Base-by-base conservation (phyloP, 2,888 invertebrate species). In the Drosophila anomelani region DNA sequence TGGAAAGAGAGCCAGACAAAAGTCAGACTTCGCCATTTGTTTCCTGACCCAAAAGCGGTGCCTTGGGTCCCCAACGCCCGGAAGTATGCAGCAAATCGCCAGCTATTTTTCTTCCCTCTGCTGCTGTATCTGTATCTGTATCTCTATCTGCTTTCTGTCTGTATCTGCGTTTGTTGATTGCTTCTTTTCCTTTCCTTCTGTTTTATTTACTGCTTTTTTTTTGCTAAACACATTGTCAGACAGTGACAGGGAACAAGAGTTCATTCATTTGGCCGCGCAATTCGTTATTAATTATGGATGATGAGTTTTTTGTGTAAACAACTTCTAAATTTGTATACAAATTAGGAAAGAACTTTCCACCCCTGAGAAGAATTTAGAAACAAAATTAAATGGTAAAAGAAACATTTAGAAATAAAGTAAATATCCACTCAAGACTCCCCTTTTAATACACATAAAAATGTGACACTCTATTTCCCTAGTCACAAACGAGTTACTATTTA, bases 241-340 rank as follows among this genome's bases (percentile, higher is more conserved):
- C 64, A 43, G 69, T 84, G 84, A 84, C 84, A 80, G 83, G 74
- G 75, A 61, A 85, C 84, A 85, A 72, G 85, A 69, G 23, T 67
- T 76, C 83, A 78, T 81, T 83, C 81, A 83, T 55, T 44, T 67
- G 55, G 60, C 70, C 41, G 66, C 59, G 67, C 59, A 60, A 53
- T 54, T 71, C 63, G 63, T 51, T 79, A 81, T 83, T 79, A 69
- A 70, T 72, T 57, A 77, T 78, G 67, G 47, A 68, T 66, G 66
- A 15, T 39, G 34, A 23, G 36, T 36, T 41, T 56, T 39, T 46
- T 17, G 23, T 46, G 32, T 34, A 32, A 2, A 49, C 51, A 43
- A 44, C 62, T 51, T 5, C 34, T 17, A 32, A 51, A 34, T 34
- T 13, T 51, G 5, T 9, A 15, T 20, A 34, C 20, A 51, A 51